These are phyloP conservation scores for Rallus crepitans DNA, from an alignment of 2,797 vertebrate genomes.

Conservation along the genomic window DNA sequence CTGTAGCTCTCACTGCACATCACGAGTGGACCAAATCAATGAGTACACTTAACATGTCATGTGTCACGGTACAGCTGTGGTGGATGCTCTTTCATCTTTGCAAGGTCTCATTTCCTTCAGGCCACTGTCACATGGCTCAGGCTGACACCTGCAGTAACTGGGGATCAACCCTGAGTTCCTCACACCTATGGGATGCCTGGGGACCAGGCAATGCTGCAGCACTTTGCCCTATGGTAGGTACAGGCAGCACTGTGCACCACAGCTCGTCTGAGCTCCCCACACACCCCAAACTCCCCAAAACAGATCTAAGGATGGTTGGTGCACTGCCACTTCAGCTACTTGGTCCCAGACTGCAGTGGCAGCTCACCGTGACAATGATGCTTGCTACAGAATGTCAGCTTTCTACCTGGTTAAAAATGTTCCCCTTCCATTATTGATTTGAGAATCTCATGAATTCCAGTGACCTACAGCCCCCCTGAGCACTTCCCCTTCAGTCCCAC, in stretches of 20 bases:
- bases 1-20: neutral
- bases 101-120: neutral
- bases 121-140: neutral
- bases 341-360: neutral
- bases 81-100: neutral
- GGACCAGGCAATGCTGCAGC: rapidly evolving
- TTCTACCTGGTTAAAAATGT: neutral
- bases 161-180: neutral
- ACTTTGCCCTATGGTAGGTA: neutral
- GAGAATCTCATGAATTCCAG: neutral
- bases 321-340: neutral
- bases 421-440: neutral
- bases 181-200: rapidly evolving
- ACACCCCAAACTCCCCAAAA: no score
- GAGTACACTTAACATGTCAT: rapidly evolving
- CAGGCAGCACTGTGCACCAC: rapidly evolving
- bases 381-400: rapidly evolving
- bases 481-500: neutral
- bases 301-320: neutral
- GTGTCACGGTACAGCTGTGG: rapidly evolving
- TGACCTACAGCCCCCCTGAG: neutral
- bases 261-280: neutral
- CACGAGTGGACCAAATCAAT: neutral
- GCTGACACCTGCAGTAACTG: neutral
- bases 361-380: rapidly evolving